These are phyloP conservation scores for Mycteria americana DNA, from an alignment of 2,797 vertebrate genomes.

Conservation along the genomic window DNA sequence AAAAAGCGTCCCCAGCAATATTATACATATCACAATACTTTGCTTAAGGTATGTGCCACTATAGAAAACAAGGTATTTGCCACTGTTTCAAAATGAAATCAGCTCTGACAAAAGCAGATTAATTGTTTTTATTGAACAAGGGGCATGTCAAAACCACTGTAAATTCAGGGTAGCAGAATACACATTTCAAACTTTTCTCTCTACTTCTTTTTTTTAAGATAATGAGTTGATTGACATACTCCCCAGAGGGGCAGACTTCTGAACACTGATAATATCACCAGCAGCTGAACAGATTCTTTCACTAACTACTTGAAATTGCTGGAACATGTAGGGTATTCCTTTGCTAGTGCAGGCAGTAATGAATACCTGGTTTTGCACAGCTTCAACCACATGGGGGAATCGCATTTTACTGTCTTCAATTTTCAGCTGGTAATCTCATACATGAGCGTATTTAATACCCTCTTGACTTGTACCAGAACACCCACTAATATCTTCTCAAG, in stretches of 20 bases:
- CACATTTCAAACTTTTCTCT: background rate
- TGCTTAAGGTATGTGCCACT: background rate
- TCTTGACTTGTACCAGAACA: constrained; percentile 45
- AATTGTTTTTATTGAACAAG: background rate
- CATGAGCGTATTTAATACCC: background rate
- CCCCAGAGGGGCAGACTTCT: background rate
- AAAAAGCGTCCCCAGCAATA: background rate
- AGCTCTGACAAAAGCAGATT: background rate
- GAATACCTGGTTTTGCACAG: constrained; percentile 32
- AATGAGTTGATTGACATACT: constrained; percentile 33
- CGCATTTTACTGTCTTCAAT: constrained; percentile 27
- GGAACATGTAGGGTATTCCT: background rate
- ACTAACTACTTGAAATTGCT: constrained; percentile 23
- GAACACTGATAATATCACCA: background rate
- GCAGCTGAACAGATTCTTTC: constrained; percentile 11
- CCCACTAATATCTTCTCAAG: constrained; percentile 28
- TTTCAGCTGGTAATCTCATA: constrained; percentile 50
- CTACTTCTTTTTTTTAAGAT: background rate
- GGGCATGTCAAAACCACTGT: background rate
- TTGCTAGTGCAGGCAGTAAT: constrained; percentile 39
- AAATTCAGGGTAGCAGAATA: background rate
- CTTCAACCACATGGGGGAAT: constrained; percentile 29
- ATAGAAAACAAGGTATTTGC: background rate
- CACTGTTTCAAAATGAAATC: background rate
- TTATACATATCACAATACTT: background rate